Evolutionary conservation across 2,797 vertebrate species (phyloP).

Genomic region (Malurus splendens): DNA sequence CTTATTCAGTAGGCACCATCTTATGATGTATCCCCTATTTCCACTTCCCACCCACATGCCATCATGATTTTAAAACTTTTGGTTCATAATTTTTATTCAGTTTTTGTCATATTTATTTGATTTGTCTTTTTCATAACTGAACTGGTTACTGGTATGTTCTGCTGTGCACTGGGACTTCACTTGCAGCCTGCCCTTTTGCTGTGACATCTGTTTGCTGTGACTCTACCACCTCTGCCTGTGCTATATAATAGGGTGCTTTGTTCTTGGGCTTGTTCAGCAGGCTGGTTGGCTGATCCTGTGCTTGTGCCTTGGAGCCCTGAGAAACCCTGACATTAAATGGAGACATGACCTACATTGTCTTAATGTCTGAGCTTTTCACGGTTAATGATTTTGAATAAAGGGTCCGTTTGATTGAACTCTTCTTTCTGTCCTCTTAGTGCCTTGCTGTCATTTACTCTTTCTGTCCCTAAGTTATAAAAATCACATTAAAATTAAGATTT

Average conservation of each 20-base stretch:
- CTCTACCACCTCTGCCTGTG: not conserved
- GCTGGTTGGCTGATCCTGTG: rapidly evolving
- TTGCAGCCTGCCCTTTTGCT: not conserved
- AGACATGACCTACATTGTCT: not conserved
- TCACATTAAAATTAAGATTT: not conserved
- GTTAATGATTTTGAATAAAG: not conserved
- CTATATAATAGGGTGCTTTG: not conserved
- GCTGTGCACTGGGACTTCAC: not conserved
- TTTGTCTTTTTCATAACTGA: not conserved
- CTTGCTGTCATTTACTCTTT: not conserved
- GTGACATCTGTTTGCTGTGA: not conserved
- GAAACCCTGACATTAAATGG: not conserved
- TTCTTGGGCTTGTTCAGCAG: not conserved
- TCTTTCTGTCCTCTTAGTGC: not conserved
- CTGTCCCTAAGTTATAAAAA: not conserved
- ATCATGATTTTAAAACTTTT: not conserved
- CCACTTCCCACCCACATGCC: not conserved
- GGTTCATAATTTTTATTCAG: not conserved
- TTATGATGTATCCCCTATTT: not conserved
- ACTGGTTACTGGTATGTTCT: not conserved
- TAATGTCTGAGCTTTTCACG: not conserved
- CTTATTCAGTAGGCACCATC: not conserved
- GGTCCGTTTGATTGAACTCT: not conserved
- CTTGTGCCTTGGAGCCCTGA: not conserved
- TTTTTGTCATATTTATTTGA: not conserved